Evolutionary conservation across 2,113 vertebrate genomes (phyloP).

Genomic region (Tricholaema leucomelas): DNA sequence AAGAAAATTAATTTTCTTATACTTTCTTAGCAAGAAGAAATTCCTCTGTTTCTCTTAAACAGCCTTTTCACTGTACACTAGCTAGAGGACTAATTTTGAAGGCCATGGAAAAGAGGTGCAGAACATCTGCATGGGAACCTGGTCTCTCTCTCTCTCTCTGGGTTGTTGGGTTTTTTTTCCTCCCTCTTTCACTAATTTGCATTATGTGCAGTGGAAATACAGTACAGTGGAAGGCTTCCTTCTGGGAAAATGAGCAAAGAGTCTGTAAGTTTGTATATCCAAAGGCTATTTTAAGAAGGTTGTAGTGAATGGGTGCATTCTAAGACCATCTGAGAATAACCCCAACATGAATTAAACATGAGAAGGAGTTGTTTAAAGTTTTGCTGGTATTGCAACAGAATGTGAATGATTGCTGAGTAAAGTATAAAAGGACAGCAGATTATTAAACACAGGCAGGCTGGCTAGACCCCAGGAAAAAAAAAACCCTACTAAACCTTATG

Average conservation of each 20-base stretch:
- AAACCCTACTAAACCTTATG: slow-evolving; percentile 14
- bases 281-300: slow-evolving; percentile 67
- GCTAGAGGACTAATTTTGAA: slow-evolving; percentile 4
- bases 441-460: slow-evolving; percentile 43
- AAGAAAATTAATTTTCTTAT: not conserved
- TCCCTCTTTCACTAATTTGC: not conserved
- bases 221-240: slow-evolving; percentile 52
- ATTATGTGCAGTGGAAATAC: slow-evolving; percentile 53
- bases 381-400: slow-evolving; percentile 57
- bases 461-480: slow-evolving; percentile 48
- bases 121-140: slow-evolving; percentile 50
- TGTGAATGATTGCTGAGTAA: slow-evolving; percentile 51
- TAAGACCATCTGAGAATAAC: slow-evolving; percentile 59
- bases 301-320: slow-evolving; percentile 53
- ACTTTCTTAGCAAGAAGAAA: not conserved
- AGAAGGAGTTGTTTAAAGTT: slow-evolving; percentile 55
- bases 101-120: slow-evolving; percentile 10
- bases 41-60: not conserved
- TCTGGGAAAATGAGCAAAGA: slow-evolving; percentile 57
- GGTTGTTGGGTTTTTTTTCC: not conserved
- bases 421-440: slow-evolving; percentile 47
- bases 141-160: not conserved
- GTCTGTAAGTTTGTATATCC: slow-evolving; percentile 58
- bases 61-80: not conserved
- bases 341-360: slow-evolving; percentile 61